Evolutionary conservation across 1,140 invertebrate species (phyloP), one percentile per base, ranked within the genome.

Genomic region (Drosophila oshimai): DNA sequence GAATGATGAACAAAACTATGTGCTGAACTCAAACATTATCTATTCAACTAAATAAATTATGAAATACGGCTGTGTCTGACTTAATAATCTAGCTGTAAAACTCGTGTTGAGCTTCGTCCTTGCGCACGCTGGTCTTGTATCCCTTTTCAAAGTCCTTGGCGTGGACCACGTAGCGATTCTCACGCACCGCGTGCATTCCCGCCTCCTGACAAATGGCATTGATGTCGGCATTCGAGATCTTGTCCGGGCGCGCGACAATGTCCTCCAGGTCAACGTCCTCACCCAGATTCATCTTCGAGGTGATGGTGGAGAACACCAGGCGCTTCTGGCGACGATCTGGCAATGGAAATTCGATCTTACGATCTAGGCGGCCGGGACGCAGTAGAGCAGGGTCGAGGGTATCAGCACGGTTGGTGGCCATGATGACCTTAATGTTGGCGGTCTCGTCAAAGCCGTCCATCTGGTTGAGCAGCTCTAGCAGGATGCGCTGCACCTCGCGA

Each of bases 361-460:
- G 93, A 92, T 99, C 99, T 41, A 99, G 93, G 90, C 99, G 95
- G 33, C 99, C 99, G 17, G 99, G 99, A 86, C 99, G 94, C 1
- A 99, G 92, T 0, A 99, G 92, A 13, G 99, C 99, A 41, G 99
- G 99, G 93, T 99, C 99, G 39, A 99, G 91, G 6, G 99, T 99
- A 90, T 99, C 99, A 26, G 98, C 98, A 2, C 90, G 89, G 68
- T 99, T 99, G 2, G 99, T 99, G 1, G 99, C 99, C 99, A 99
- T 99, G 44, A 99, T 99, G 5, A 99, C 98, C 93, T 99, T 99
- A 15, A 99, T 98, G 93, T 99, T 99, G 12, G 98, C 99, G 1
- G 98, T 99, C 92, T 99, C 98, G 93, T 99, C 99, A 92, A 99
- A 99, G 24, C 99, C 99, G 92, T 99, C 99, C 99, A 99, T 99